Percentiles rank a stretch among this genome's conserved stretches.
Conservation (phyloP, 92 coral and sea anemone species). For the Zoanthus gigantus region DNA sequence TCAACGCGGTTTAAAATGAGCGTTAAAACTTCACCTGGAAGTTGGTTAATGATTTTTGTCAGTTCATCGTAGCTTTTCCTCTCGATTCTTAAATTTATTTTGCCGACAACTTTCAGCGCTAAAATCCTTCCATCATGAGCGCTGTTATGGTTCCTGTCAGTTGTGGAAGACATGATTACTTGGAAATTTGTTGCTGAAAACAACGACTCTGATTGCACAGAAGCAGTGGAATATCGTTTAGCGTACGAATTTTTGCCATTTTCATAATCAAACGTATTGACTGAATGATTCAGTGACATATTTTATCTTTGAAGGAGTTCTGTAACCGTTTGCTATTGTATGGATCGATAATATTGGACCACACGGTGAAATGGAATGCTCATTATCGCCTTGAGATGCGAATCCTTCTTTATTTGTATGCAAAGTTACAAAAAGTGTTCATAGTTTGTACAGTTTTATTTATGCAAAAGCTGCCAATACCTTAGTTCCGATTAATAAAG, state of each 20-base stretch:
- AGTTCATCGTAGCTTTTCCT: conserved; percentile 82
- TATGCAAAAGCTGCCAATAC: conserved; percentile 28
- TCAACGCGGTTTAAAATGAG: conserved; percentile 79
- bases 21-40: conserved; percentile 92
- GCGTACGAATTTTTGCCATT: background rate
- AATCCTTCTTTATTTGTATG: background rate
- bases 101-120: conserved; percentile 86
- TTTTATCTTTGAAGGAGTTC: background rate
- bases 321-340: conserved; percentile 8
- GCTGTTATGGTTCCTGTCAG: conserved; percentile 10
- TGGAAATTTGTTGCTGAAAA: conserved; percentile 24
- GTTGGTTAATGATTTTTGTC: conserved; percentile 75
- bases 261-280: conserved; percentile 19
- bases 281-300: conserved; percentile 26
- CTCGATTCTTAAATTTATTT: conserved; percentile 83
- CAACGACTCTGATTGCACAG: conserved; percentile 16
- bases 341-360: conserved; percentile 15
- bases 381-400: conserved; percentile 16
- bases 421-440: conserved; percentile 26
- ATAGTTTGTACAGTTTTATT: conserved; percentile 11
- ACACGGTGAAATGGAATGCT: conserved; percentile 1
- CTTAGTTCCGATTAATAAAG: conserved; percentile 8
- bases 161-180: conserved; percentile 31
- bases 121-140: conserved; percentile 75
- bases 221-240: conserved; percentile 11